Evolutionary conservation across 92 coral and sea anemone genomes (phyloP).

Genomic region (Porites divaricata): DNA sequence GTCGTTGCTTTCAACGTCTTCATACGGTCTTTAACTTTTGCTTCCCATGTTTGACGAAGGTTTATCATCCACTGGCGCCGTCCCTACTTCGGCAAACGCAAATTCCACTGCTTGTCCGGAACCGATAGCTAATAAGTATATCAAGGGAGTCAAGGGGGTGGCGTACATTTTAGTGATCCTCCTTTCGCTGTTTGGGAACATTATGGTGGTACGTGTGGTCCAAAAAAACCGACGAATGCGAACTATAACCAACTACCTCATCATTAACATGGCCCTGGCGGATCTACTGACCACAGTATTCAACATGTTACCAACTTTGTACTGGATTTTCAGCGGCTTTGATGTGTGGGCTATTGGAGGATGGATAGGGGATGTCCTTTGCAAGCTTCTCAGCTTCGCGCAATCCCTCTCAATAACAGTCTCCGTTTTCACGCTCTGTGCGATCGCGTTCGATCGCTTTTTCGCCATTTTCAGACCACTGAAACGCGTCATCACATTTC

Average conservation of each 20-base stretch:
- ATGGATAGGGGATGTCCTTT: conserved; percentile 58
- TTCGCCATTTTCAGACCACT: conserved; percentile 74
- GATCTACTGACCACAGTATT: conserved; percentile 76
- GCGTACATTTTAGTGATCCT: conserved; percentile 59
- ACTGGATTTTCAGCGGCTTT: conserved; percentile 61
- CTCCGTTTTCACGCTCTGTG: conserved; percentile 69
- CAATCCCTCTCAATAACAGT: conserved; percentile 67
- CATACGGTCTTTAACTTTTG: background rate
- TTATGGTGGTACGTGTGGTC: conserved; percentile 70
- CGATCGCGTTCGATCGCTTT: conserved; percentile 83
- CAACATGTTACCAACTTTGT: conserved; percentile 80
- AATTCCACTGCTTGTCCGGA: conserved; percentile 32
- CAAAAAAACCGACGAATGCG: conserved; percentile 68
- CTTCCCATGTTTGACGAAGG: conserved; percentile 37
- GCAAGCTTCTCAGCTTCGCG: conserved; percentile 70
- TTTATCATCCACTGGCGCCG: background rate
- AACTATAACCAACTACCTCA: conserved; percentile 77
- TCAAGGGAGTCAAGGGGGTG: conserved; percentile 61
- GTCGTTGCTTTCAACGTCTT: conserved; percentile 16
- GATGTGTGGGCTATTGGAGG: conserved; percentile 79
- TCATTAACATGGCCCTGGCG: conserved; percentile 75
- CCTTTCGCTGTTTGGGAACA: conserved; percentile 73
- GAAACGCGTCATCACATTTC: conserved; percentile 70
- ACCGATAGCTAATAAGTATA: conserved; percentile 15
- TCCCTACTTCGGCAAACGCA: background rate